Evolutionary conservation across 37 sponge, comb jelly and placozoan genomes (phyloP).

Genomic region (Hexactinellida sp.): DNA sequence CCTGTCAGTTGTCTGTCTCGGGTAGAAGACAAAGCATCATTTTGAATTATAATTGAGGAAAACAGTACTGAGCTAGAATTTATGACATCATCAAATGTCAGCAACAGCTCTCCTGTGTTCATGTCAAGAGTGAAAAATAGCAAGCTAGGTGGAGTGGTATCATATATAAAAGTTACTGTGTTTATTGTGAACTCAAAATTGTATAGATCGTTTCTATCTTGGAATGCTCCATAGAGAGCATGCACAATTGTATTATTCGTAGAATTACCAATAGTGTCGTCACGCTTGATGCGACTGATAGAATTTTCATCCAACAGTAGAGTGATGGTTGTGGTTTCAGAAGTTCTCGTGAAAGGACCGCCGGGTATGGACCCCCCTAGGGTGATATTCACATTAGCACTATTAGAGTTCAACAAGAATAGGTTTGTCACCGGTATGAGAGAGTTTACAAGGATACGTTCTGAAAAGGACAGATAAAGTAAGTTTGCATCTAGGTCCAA

Average conservation of each 20-base stretch:
- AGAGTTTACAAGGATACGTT: not conserved
- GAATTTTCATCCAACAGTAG: not conserved
- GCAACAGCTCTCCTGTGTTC: slow-evolving; percentile 26
- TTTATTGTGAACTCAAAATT: not conserved
- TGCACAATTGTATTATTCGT: not conserved
- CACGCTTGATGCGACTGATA: not conserved
- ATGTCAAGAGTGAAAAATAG: slow-evolving; percentile 43
- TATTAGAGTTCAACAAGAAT: not conserved
- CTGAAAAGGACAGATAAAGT: slow-evolving; percentile 44
- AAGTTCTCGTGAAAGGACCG: not conserved
- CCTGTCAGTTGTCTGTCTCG: slow-evolving; percentile 28
- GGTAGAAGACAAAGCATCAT: not conserved
- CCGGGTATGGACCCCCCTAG: not conserved
- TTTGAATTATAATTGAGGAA: slow-evolving; percentile 20
- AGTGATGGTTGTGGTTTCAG: not conserved
- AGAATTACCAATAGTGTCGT: not conserved
- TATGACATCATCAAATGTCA: slow-evolving; percentile 73
- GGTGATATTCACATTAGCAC: not conserved
- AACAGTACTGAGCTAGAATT: slow-evolving; percentile 31
- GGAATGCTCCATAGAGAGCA: not conserved
- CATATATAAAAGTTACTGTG: slow-evolving; percentile 18
- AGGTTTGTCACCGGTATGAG: not conserved
- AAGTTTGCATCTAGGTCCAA: slow-evolving; percentile 52
- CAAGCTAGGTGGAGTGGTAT: slow-evolving; percentile 39
- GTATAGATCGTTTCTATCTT: slow-evolving; percentile 10